Base-by-base conservation (phyloP, 2,888 invertebrate species). In the Tenthredo scrophulariae region DNA sequence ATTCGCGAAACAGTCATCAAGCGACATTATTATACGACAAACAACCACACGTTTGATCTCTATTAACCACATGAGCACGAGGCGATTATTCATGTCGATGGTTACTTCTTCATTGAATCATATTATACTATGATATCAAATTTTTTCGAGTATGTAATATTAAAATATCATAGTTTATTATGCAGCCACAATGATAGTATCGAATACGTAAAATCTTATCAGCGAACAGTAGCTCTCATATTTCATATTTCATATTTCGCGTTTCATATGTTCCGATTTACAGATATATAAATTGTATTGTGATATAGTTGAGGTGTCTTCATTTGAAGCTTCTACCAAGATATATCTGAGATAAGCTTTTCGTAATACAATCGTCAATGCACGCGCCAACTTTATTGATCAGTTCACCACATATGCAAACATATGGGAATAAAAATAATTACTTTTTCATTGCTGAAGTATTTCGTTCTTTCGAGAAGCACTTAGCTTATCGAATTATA, bases 141-240 rank as follows among this genome's bases (percentile, higher is more conserved):
- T 54, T 54, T 54, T 54, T 54, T n/a, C 62, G 22, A 62, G 22
- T 13, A 13, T n/a, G 6, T 22, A n/a, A 2, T 9, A 10, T 62
- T 26, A 10, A 15, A 74, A 26, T 46, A 74, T 46, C 15, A 3
- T 4, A 46, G 40, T 46, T 75, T 22, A 10, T 40, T 43, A 72
- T 40, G 22, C 22, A 40, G 22, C 10, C n/a, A 7, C 40, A n/a
- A n/a, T 43, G 40, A 37, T n/a, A 72, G 22, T 40, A 40, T 40
- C 6, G 18, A 40, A 43, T 40, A 15, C 33, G 15, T 29, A 29
- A 75, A 40, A 75, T 26, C 70, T 88, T 88, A 88, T 89, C 88
- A 86, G 84, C 79, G 85, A 85, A 84, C 87, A 88, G 88, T 87
- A 87, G 86, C 86, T 88, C 89, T 90, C 88, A 89, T 87, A 88